Conservation (phyloP, 2,113 vertebrate species). For the Phalacrocorax brasilianus region DNA sequence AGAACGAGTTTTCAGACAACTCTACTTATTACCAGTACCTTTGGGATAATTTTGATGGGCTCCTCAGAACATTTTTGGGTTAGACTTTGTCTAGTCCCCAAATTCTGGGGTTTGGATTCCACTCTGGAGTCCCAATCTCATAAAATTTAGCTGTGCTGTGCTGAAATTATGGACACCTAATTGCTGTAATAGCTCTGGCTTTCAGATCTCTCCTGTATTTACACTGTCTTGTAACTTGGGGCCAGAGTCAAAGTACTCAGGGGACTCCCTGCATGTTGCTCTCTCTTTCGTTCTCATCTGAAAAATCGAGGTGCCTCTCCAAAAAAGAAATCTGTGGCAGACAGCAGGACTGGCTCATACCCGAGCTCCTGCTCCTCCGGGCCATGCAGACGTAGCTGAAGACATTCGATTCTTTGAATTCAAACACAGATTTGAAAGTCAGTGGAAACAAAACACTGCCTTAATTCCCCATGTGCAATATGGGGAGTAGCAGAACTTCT, state of each 20-base stretch:
- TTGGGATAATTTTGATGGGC: not conserved
- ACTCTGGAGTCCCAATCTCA: not conserved
- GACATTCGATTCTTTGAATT: not conserved
- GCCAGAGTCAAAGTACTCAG: not conserved
- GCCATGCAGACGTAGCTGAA: not conserved
- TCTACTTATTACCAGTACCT: not conserved
- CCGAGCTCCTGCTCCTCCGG: not conserved
- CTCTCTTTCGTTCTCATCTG: not conserved
- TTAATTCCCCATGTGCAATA: not conserved
- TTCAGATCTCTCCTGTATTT: not conserved
- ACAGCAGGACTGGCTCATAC: not conserved
- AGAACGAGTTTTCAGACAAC: not conserved
- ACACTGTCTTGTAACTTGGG: not conserved
- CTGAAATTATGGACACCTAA: not conserved
- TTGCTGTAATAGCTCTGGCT: not conserved
- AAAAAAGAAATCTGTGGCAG: not conserved
- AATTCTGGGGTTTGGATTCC: not conserved
- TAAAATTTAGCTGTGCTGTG: not conserved
- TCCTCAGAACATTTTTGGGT: not conserved
- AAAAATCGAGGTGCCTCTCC: not conserved
- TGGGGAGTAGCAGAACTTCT: not conserved
- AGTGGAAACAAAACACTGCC: not conserved
- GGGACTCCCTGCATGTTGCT: not conserved
- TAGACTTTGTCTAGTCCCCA: not conserved
- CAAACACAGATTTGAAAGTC: not conserved